Evolutionary conservation across 2,113 vertebrate genomes (phyloP), one percentile per base, ranked within the genome.

Genomic region (Redunca redunca): DNA sequence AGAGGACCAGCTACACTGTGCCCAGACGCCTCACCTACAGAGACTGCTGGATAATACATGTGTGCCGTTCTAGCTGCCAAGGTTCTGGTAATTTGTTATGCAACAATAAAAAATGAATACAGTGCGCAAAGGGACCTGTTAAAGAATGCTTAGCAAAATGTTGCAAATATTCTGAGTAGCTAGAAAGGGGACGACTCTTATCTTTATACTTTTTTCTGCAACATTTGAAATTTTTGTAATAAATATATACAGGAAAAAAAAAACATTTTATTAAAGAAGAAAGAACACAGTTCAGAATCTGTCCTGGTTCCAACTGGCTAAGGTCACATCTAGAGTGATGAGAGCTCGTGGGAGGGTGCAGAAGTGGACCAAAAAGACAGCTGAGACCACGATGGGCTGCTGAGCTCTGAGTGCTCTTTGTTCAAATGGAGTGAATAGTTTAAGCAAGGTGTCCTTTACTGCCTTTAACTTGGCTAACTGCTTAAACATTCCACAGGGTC

Each of bases 81-180:
- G 2, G 33, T 43, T 78, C 33, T 46, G 26, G n/a, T 36, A 60
- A 30, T 77, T 87, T 84, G 33, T n/a, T 94, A 58, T 10, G 12
- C 0, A 85, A 21, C 40, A 21, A 43, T 48, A 84, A 78, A 95
- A 60, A 80, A 52, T 50, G 52, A 26, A 83, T 16, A 36, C 1
- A 15, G 23, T 40, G 28, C 6, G 5, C 67, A 90, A 78, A 91
- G 8, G 67, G 46, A n/a, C 6, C 16, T 43, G 50, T 89, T 40
- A 96, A 55, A 89, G 55, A 48, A 62, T 87, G 50, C 25, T 86
- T 90, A 80, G 62, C 53, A 53, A 91, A 91, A 78, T 78, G 33
- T 43, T 82, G 62, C 5, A 16, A 36, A 50, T 71, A 25, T 81
- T 83, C 53, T 40, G 89, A 88, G n/a, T 21, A 88, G 52, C 53